Base-by-base conservation (phyloP, 1,140 invertebrate genomes). In the Tyrophagus putrescentiae region DNA sequence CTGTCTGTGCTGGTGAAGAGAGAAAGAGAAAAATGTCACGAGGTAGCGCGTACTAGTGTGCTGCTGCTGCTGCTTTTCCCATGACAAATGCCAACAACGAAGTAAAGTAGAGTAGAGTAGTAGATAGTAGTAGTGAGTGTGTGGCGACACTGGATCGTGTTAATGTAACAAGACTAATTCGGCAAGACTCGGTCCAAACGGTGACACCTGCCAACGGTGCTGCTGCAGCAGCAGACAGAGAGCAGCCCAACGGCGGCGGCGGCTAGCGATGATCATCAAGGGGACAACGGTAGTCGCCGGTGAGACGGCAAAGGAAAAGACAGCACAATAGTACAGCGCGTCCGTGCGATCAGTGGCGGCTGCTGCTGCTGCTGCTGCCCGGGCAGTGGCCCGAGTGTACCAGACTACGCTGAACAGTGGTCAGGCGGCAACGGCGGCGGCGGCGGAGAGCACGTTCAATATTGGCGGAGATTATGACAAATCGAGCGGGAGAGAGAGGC, bases 391-490 rank as follows among this genome's bases (percentile, higher is more conserved):
- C 18, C 23, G 31, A n/a, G n/a, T n/a, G n/a, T n/a, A n/a, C n/a
- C n/a, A n/a, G n/a, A n/a, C n/a, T n/a, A n/a, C n/a, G n/a, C n/a
- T 21, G 45, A 48, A 39, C 13, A 13, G 36, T 13, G 13, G 36
- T 21, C 36, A 39, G 36, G 13, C 21, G 36, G 36, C 36, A 39
- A 21, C 7, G 31, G 45, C 7, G 7, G 31, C 9, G 45, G 31
- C 23, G 7, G 7, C 45, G 7, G 45, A 39, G 13, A 13, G 45
- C 45, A 48, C n/a, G n/a, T 48, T 29, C 13, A 48, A 48, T 48
- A 48, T 48, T 48, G 45, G 45, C n/a, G n/a, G 45, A 48, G 45
- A 48, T 48, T 48, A 48, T 48, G 45, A 48, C 45, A 48, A 48
- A 48, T 48, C 45, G 45, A 48, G 45, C 7, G 31, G 7, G 45